These are phyloP conservation scores for Parazoanthus atlanticus DNA, from an alignment of 92 coral and sea anemone genomes.

Conservation along the genomic window DNA sequence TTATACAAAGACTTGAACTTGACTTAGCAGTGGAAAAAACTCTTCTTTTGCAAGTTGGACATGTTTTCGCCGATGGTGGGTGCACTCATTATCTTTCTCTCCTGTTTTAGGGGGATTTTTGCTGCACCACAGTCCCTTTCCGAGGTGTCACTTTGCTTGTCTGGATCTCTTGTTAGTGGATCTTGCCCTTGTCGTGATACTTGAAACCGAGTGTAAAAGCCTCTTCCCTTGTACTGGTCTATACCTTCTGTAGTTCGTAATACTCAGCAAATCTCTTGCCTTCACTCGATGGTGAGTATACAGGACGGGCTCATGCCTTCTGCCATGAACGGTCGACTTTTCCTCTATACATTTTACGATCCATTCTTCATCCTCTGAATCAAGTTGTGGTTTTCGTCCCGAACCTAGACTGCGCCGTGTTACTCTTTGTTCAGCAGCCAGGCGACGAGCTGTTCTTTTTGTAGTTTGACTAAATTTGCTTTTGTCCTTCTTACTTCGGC, in stretches of 20 bases:
- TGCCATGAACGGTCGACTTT: constrained; percentile 63
- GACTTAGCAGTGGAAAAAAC: constrained; percentile 37
- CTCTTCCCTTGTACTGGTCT: constrained; percentile 49
- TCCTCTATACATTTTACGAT: constrained; percentile 61
- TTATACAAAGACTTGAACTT: constrained; percentile 39
- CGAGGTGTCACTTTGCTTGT: constrained; percentile 56
- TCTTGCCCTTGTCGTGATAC: constrained; percentile 40
- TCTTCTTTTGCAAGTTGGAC: constrained; percentile 49
- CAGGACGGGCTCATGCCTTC: constrained; percentile 61
- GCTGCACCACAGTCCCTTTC: constrained; percentile 50
- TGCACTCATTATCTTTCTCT: constrained; percentile 47
- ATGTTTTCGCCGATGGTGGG: constrained; percentile 49
- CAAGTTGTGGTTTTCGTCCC: constrained; percentile 53
- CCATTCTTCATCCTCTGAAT: constrained; percentile 63
- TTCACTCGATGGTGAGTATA: constrained; percentile 56
- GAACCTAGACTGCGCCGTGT: constrained; percentile 52
- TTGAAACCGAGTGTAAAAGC: constrained; percentile 53
- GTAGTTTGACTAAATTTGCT: constrained; percentile 45
- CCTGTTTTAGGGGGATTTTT: constrained; percentile 52
- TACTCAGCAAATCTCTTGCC: constrained; percentile 44
- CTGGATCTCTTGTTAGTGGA: constrained; percentile 43
- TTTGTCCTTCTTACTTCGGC: constrained; percentile 30
- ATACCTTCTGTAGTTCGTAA: constrained; percentile 49
- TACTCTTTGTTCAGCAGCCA: constrained; percentile 42
- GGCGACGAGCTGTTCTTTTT: constrained; percentile 55